phyloP scores from a whole-genome alignment of 2,797 vertebrate genomes.

The Craterocephalus amniculus region DNA sequence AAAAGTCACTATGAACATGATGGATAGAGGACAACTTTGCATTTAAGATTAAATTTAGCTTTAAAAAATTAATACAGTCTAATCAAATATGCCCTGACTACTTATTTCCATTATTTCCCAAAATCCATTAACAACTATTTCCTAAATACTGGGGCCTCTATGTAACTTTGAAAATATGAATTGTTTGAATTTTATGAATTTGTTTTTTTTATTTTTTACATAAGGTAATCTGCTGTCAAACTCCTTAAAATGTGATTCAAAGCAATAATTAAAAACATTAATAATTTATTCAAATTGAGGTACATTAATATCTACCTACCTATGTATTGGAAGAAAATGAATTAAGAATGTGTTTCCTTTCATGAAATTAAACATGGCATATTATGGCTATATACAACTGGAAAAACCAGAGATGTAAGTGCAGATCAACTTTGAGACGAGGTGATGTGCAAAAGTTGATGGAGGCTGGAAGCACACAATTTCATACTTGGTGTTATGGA shows the following conservation, averaged over 20 bases:
- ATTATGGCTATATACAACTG: not conserved
- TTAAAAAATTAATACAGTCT: slow-evolving; percentile 23
- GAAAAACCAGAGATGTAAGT: slow-evolving; percentile 16
- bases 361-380: slow-evolving; percentile 35
- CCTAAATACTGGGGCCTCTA: no score
- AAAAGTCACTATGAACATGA: slow-evolving; percentile 51
- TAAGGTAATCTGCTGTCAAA: not conserved
- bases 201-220: not conserved
- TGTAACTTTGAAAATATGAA: not conserved
- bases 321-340: slow-evolving; percentile 40
- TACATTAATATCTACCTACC: slow-evolving; percentile 39
- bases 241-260: not conserved
- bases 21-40: slow-evolving; percentile 36
- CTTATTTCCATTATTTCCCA: not conserved
- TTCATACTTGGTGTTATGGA: slow-evolving; percentile 44
- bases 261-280: not conserved
- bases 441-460: slow-evolving; percentile 36
- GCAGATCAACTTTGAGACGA: slow-evolving; percentile 31
- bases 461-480: slow-evolving; percentile 33
- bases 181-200: not conserved
- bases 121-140: not conserved
- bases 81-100: not conserved
- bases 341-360: slow-evolving; percentile 33
- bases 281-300: not conserved
- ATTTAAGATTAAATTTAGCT: slow-evolving; percentile 21